Evolutionary conservation across 1,140 invertebrate species (phyloP).

Genomic region (Whitmania pigra): DNA sequence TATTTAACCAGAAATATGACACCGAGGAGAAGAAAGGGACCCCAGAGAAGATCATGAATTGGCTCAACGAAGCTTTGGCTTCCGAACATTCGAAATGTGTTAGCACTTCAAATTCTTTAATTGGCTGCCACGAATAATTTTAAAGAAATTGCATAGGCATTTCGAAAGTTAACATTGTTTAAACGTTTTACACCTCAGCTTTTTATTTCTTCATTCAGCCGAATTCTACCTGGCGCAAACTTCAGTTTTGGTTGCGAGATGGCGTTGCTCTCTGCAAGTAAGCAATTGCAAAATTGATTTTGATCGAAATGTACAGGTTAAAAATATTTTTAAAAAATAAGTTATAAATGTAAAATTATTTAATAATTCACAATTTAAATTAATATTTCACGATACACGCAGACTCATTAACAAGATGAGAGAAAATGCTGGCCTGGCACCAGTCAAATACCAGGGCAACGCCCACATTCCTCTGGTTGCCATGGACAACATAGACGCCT

Average conservation of each 20-base stretch:
- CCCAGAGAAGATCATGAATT: background rate
- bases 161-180: background rate
- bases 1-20: background rate
- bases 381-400: background rate
- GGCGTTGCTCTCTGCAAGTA: conserved; percentile 36
- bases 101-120: background rate
- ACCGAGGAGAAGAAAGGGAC: background rate
- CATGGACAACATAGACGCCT: conserved; percentile 29
- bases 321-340: background rate
- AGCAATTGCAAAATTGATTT: conserved; percentile 21
- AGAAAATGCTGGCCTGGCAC: conserved; percentile 20
- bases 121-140: background rate
- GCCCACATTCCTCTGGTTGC: conserved; percentile 22
- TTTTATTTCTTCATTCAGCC: conserved; percentile 8
- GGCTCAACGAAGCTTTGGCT: background rate
- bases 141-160: background rate
- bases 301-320: conserved; percentile 2
- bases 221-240: conserved; percentile 17
- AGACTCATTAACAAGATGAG: conserved; percentile 26
- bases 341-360: background rate
- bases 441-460: conserved; percentile 23
- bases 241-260: conserved; percentile 29
- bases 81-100: conserved; percentile 8
- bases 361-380: too few relatives aligned
- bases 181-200: too few relatives aligned